Evolutionary conservation across 2,888 invertebrate genomes (phyloP).

Genomic region (Lithophane ornitopus): DNA sequence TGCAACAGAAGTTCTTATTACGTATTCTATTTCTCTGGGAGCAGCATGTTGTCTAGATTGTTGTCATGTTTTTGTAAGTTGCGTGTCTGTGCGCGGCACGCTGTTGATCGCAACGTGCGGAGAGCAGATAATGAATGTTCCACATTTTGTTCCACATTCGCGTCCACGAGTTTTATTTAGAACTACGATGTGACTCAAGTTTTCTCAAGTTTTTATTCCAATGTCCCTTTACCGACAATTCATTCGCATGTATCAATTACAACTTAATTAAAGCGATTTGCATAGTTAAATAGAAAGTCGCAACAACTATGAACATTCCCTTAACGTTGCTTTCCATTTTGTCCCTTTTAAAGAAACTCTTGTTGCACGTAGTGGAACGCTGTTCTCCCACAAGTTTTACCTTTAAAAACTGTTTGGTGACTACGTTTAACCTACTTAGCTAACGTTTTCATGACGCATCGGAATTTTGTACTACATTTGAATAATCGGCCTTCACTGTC

Average conservation of each 20-base stretch:
- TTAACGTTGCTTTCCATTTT: conserved; percentile 79
- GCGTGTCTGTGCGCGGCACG: conserved; percentile 70
- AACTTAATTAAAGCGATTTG: conserved; percentile 62
- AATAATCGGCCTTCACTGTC: conserved; percentile 79
- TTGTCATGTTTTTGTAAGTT: conserved; percentile 74
- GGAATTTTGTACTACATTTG: conserved; percentile 85
- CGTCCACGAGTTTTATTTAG: conserved; percentile 61
- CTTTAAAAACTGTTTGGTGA: conserved; percentile 76
- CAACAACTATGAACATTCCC: conserved; percentile 47
- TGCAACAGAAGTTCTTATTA: conserved; percentile 67
- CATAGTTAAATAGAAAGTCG: conserved; percentile 67
- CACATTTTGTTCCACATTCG: conserved; percentile 62
- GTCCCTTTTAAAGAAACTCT: conserved; percentile 73
- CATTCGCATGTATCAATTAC: conserved; percentile 59
- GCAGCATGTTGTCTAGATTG: conserved; percentile 71
- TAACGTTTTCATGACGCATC: conserved; percentile 80
- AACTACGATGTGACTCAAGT: conserved; percentile 26
- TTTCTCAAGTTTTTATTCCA: conserved; percentile 44
- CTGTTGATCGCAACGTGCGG: conserved; percentile 70
- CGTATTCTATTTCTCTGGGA: conserved; percentile 72
- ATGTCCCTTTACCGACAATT: conserved; percentile 35
- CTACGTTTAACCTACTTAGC: conserved; percentile 82
- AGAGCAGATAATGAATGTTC: conserved; percentile 66
- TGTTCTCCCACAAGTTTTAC: conserved; percentile 73
- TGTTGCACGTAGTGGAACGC: conserved; percentile 74